Evolutionary conservation across 2,888 invertebrate species (phyloP).

Genomic region (Camponotus fellah): DNA sequence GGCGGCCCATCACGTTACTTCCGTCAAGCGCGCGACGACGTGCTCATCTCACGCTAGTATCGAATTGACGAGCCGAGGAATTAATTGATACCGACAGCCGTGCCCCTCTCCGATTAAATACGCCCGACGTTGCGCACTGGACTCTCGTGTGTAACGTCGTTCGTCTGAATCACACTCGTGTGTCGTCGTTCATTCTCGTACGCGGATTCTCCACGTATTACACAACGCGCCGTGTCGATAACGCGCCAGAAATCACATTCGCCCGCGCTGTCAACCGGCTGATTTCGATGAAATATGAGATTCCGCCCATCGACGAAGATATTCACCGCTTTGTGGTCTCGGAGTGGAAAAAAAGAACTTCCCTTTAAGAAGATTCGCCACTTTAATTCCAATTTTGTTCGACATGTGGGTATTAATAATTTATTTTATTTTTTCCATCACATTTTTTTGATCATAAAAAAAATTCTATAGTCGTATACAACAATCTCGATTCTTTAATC

Average conservation of each 20-base stretch:
- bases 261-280: background rate
- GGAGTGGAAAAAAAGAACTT: background rate
- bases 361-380: background rate
- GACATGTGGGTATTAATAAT: constrained; percentile 3
- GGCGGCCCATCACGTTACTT: background rate
- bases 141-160: constrained; percentile 5
- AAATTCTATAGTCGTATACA: background rate
- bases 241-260: constrained; percentile 18
- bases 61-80: constrained; percentile 43
- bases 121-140: background rate
- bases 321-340: constrained; percentile 5
- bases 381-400: constrained; percentile 4
- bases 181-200: constrained; percentile 35
- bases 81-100: constrained; percentile 48
- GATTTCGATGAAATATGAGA: constrained; percentile 25
- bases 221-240: constrained; percentile 24
- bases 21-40: constrained; percentile 12
- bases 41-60: constrained; percentile 24
- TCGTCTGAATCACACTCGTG: constrained; percentile 28
- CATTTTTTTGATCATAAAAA: background rate
- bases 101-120: constrained; percentile 23
- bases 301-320: background rate
- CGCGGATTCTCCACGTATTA: constrained; percentile 19
- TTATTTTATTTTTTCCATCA: background rate
- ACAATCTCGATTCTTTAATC: constrained; percentile 3